Percentiles rank a stretch among this genome's conserved stretches.
Evolutionary conservation across 2,888 invertebrate genomes (phyloP).

Genomic region (Pseudococcus longispinus): DNA sequence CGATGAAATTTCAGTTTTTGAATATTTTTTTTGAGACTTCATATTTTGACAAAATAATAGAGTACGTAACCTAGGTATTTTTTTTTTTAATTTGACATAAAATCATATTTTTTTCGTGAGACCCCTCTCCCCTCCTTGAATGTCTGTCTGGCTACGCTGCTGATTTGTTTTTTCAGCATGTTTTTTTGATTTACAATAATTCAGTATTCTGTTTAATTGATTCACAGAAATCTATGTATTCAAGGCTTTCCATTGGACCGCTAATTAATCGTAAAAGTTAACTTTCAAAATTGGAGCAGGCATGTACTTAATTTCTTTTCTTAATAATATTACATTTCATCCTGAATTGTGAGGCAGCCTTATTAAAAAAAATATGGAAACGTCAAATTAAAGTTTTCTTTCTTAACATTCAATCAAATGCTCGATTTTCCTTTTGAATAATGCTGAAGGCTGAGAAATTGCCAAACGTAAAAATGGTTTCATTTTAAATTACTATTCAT

Average conservation of each 20-base stretch:
- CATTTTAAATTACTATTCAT: neutral
- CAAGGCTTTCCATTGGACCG: neutral
- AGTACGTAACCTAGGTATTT: too few relatives aligned
- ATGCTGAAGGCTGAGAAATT: neutral
- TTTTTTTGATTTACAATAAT: too few relatives aligned
- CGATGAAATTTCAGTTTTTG: too few relatives aligned
- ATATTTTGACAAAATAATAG: too few relatives aligned
- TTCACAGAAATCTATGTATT: neutral
- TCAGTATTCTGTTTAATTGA: too few relatives aligned
- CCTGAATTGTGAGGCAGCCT: neutral
- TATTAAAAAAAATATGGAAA: neutral
- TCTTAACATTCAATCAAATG: neutral
- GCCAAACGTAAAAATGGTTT: neutral
- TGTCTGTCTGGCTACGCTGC: too few relatives aligned
- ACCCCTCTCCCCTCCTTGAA: too few relatives aligned
- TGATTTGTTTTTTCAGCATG: too few relatives aligned
- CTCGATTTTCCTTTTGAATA: neutral
- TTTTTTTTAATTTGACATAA: too few relatives aligned
- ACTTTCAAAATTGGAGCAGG: neutral
- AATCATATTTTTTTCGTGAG: too few relatives aligned
- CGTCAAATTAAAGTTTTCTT: neutral
- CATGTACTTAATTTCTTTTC: neutral
- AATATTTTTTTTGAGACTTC: too few relatives aligned
- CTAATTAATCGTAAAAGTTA: neutral
- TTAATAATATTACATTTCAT: neutral